Evolutionary conservation across 2,888 invertebrate species (phyloP).

Genomic region (Rhamnusium bicolor): DNA sequence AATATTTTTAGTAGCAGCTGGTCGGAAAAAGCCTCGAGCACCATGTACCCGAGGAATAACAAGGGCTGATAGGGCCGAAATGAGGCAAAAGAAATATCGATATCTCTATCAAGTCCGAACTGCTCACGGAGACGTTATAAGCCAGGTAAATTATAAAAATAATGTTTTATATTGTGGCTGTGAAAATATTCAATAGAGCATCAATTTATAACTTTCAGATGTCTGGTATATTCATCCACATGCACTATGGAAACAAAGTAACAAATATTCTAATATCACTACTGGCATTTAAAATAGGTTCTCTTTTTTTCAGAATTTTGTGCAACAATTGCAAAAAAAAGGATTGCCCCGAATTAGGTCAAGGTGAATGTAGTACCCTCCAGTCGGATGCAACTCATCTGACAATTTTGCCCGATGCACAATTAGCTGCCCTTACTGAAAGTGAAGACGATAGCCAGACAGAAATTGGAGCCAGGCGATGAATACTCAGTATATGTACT

Average conservation of each 20-base stretch:
- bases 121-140: conserved; percentile 91
- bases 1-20: conserved; percentile 66
- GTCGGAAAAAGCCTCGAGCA: conserved; percentile 71
- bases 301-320: conserved; percentile 79
- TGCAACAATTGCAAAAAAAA: conserved; percentile 86
- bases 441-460: conserved; percentile 75
- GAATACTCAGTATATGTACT: conserved; percentile 47
- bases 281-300: neutral
- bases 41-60: conserved; percentile 73
- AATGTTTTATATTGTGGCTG: no score
- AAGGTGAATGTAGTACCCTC: conserved; percentile 80
- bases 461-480: conserved; percentile 64
- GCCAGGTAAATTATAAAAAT: conserved; percentile 77
- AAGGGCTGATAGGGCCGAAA: conserved; percentile 84
- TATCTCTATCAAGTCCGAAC: conserved; percentile 92
- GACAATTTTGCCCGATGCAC: conserved; percentile 82
- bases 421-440: conserved; percentile 74
- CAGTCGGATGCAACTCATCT: conserved; percentile 86
- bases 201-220: neutral
- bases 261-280: neutral
- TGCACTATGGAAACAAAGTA: neutral
- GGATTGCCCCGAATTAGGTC: conserved; percentile 74
- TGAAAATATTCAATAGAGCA: no score
- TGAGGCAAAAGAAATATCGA: conserved; percentile 87
- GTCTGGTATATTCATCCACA: neutral